Conservation (phyloP, 2,888 invertebrate species). For the Mesorhabditis spiculigera region DNA sequence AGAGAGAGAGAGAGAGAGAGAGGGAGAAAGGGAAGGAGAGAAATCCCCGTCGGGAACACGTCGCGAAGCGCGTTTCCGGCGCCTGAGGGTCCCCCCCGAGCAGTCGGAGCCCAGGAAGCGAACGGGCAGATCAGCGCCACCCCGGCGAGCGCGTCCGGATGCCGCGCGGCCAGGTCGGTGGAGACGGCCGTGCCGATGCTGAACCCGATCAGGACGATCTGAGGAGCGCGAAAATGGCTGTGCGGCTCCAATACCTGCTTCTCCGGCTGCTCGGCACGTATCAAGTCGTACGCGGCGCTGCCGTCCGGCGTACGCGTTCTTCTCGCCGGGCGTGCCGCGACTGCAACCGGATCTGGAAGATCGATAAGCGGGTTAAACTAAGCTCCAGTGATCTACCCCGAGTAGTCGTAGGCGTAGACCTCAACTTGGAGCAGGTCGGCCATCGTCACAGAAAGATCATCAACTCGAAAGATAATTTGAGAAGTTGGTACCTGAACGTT, state of each 20-base stretch:
- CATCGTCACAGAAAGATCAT: slow-evolving; percentile 10
- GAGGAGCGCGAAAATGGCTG: slow-evolving; percentile 10
- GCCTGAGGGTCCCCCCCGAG: slow-evolving; percentile 22
- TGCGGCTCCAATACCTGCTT: slow-evolving; percentile 18
- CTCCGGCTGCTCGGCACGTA: slow-evolving; percentile 28
- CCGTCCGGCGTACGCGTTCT: slow-evolving; percentile 43
- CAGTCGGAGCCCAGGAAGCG: slow-evolving; percentile 39
- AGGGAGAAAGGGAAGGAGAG: no score
- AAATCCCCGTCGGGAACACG: slow-evolving; percentile 28
- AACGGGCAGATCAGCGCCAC: slow-evolving; percentile 48
- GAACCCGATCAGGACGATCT: slow-evolving; percentile 47
- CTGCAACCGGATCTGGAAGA: slow-evolving; percentile 39
- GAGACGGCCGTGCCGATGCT: slow-evolving; percentile 48
- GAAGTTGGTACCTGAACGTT: neutral
- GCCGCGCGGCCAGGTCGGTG: slow-evolving; percentile 38
- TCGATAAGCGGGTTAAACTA: no score
- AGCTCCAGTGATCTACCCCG: slow-evolving; percentile 21
- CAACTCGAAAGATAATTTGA: no score
- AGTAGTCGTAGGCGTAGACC: slow-evolving; percentile 46
- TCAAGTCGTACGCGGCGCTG: slow-evolving; percentile 38
- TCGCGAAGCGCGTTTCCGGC: slow-evolving; percentile 30
- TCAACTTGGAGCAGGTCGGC: slow-evolving; percentile 33
- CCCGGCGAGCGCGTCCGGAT: slow-evolving; percentile 29
- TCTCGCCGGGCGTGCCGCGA: slow-evolving; percentile 40
- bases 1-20: no score